These are phyloP conservation scores for Drepana falcataria DNA, from an alignment of 2,888 invertebrate genomes.

Conservation along the genomic window DNA sequence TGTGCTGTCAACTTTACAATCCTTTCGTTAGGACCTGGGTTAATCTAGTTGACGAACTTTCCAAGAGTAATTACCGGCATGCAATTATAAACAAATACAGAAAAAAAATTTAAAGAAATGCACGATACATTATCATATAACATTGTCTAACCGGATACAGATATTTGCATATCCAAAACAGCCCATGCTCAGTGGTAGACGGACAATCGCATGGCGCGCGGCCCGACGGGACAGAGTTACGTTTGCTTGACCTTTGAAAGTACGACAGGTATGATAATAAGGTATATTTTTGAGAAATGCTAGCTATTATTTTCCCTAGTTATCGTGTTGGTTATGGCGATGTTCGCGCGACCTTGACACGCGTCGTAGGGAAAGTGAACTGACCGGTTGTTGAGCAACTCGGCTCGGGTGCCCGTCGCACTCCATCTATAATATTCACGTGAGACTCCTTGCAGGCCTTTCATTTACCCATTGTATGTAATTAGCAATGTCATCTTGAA, in stretches of 20 bases:
- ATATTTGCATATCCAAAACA: no score
- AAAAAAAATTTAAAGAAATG: no score
- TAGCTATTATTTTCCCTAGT: slow-evolving; percentile 22
- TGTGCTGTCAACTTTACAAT: no score
- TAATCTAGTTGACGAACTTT: no score
- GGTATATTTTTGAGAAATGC: slow-evolving; percentile 21
- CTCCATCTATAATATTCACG: slow-evolving; percentile 11
- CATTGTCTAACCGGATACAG: no score
- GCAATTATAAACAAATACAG: no score
- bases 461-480: neutral
- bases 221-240: slow-evolving; percentile 8
- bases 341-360: slow-evolving; percentile 67
- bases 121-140: no score
- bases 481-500: neutral
- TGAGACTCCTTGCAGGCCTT: slow-evolving; percentile 9
- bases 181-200: no score
- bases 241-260: slow-evolving; percentile 14
- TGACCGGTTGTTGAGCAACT: slow-evolving; percentile 62
- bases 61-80: no score
- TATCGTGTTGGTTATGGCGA: slow-evolving; percentile 24
- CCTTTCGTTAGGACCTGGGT: no score
- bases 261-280: slow-evolving; percentile 9
- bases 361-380: slow-evolving; percentile 67
- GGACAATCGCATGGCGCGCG: neutral
- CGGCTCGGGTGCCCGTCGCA: slow-evolving; percentile 30